Conservation (phyloP, 1,140 invertebrate species). For the Pachyrhynchus sulphureomaculatus region DNA sequence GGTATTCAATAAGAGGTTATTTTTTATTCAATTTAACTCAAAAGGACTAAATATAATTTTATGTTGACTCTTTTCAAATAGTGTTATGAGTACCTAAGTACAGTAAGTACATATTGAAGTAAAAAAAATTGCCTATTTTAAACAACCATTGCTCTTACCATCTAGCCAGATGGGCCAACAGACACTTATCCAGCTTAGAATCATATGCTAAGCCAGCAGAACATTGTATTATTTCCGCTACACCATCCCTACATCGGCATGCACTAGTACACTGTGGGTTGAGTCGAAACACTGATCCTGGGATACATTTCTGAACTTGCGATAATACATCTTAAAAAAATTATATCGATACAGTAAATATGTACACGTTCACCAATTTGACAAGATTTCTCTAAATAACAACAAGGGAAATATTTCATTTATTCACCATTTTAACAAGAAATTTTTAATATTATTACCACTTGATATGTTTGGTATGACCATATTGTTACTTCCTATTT, state of each 20-base stretch:
- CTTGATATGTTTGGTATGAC: slow-evolving; percentile 14
- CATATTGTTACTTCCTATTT: slow-evolving; percentile 12
- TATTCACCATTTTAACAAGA: no score
- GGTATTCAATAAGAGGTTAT: no score
- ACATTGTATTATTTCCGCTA: slow-evolving; percentile 40
- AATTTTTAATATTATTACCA: slow-evolving; percentile 12
- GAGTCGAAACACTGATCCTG: slow-evolving; percentile 32
- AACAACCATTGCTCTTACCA: no score
- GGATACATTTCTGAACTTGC: slow-evolving; percentile 31
- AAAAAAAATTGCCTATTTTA: no score
- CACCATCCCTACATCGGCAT: slow-evolving; percentile 30
- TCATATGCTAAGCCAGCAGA: slow-evolving; percentile 37
- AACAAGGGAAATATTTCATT: no score
- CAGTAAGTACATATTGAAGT: no score
- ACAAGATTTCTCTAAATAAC: neutral
- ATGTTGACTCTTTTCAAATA: no score
- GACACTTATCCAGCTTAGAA: slow-evolving; percentile 34
- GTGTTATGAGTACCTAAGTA: no score
- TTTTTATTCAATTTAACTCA: no score
- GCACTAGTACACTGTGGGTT: slow-evolving; percentile 37
- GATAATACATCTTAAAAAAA: slow-evolving; percentile 31
- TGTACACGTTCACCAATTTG: neutral
- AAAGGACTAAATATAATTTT: no score
- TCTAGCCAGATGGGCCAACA: slow-evolving; percentile 30
- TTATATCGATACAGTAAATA: no score